Percentiles rank a stretch among this genome's conserved stretches.
Conservation (phyloP, 2,888 invertebrate species). For the Drepana falcataria region DNA sequence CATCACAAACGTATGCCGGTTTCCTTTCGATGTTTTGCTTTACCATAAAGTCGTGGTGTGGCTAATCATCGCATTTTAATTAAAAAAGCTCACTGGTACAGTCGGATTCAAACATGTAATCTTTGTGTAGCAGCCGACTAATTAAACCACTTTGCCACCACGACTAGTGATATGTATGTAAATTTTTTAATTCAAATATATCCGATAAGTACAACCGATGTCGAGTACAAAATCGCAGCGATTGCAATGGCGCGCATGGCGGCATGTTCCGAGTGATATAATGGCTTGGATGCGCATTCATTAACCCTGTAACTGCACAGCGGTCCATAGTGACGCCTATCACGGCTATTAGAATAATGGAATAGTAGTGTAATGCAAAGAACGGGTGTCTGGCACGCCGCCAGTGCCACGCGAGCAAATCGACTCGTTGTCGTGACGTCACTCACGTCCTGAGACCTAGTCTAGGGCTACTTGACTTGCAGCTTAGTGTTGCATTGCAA, state of each 20-base stretch:
- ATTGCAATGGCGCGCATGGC: constrained; percentile 6
- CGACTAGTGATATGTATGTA: too few relatives aligned
- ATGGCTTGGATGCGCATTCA: constrained; percentile 38
- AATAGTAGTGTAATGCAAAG: constrained; percentile 58
- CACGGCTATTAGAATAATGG: constrained; percentile 60
- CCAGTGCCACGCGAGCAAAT: constrained; percentile 40
- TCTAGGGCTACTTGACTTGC: neutral
- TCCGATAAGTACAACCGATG: neutral
- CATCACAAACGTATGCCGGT: too few relatives aligned
- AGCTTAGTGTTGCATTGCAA: neutral
- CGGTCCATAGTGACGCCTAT: constrained; percentile 42
- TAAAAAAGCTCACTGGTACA: too few relatives aligned
- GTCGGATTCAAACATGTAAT: too few relatives aligned
- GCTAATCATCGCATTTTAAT: too few relatives aligned
- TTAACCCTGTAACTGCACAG: constrained; percentile 47
- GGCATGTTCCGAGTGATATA: constrained; percentile 22
- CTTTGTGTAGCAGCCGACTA: too few relatives aligned
- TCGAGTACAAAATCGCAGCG: constrained; percentile 11
- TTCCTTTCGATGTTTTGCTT: too few relatives aligned
- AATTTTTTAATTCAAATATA: too few relatives aligned
- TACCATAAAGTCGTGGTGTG: too few relatives aligned
- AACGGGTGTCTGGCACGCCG: constrained; percentile 50
- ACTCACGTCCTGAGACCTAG: constrained; percentile 4
- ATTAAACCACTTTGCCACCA: too few relatives aligned
- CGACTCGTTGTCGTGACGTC: constrained; percentile 30